Evolutionary conservation across 2,113 vertebrate genomes (phyloP).

Genomic region (Prinia subflava): DNA sequence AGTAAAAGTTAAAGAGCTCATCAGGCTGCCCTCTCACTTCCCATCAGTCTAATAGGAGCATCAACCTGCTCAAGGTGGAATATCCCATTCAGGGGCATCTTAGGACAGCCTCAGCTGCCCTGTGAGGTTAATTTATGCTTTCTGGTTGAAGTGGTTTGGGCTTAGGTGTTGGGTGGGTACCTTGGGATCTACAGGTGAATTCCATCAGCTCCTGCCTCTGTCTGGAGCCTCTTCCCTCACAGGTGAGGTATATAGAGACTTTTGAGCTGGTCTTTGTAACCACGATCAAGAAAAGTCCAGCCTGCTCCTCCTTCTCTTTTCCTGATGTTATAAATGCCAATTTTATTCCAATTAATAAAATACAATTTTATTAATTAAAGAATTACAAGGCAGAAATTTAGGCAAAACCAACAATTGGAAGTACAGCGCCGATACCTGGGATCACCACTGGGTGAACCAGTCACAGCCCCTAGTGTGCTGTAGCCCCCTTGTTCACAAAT

Average conservation of each 20-base stretch:
- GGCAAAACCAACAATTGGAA: no score
- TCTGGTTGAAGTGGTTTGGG: not conserved
- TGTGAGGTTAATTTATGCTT: not conserved
- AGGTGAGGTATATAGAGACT: accelerated
- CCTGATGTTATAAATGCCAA: no score
- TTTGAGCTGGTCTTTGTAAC: not conserved
- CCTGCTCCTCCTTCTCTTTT: accelerated
- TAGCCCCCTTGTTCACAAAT: no score
- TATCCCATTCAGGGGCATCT: not conserved
- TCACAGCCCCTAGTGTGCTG: no score
- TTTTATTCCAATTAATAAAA: no score
- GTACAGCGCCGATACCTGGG: no score
- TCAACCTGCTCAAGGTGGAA: not conserved
- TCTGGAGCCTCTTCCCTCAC: not conserved
- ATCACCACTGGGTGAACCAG: no score
- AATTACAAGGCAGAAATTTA: no score
- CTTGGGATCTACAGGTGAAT: not conserved
- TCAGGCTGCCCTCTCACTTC: not conserved
- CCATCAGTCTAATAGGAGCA: not conserved
- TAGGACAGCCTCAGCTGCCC: not conserved
- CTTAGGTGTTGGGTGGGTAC: not conserved
- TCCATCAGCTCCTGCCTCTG: not conserved
- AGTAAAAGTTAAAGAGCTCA: not conserved
- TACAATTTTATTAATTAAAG: no score
- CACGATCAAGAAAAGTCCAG: not conserved